Conservation (phyloP, 2,888 invertebrate species). For the Drosophila nr. perissopoda region DNA sequence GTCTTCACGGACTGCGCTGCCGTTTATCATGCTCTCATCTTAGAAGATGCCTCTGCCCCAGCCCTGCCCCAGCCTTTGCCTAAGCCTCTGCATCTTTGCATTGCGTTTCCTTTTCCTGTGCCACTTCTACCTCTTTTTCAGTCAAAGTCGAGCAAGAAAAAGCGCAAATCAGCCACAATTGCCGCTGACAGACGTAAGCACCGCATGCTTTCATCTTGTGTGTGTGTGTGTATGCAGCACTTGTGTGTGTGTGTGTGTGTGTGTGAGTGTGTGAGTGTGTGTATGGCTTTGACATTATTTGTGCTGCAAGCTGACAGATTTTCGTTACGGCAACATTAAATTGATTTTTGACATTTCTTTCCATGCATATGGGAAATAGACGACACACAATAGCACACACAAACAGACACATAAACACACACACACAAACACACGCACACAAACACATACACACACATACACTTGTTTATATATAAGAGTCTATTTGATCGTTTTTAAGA, state of each 20-base stretch:
- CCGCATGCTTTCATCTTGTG: conserved; percentile 50
- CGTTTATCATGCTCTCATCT: conserved; percentile 46
- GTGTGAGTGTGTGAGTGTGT: conserved; percentile 22
- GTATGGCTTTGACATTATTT: conserved; percentile 78
- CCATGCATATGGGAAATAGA: conserved; percentile 56
- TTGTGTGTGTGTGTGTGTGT: conserved; percentile 22
- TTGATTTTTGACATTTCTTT: conserved; percentile 80
- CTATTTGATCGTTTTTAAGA: conserved; percentile 20
- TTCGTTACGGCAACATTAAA: conserved; percentile 77
- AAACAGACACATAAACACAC: conserved; percentile 6
- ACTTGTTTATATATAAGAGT: conserved; percentile 5
- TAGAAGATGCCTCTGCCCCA: neutral
- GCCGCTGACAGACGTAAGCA: conserved; percentile 74
- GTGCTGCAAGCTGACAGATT: conserved; percentile 80
- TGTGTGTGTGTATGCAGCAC: neutral
- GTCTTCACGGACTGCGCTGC: conserved; percentile 32
- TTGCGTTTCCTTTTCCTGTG: neutral
- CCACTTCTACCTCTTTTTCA: conserved; percentile 8
- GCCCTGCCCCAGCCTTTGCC: neutral
- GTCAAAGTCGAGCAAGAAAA: conserved; percentile 55
- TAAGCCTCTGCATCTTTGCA: neutral
- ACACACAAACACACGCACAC: conserved; percentile 2
- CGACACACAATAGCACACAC: conserved; percentile 10
- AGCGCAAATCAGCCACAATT: conserved; percentile 80
- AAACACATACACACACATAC: neutral